Percentiles rank a stretch among this genome's conserved stretches.
Evolutionary conservation across 2,113 vertebrate species (phyloP).

Genomic region (Grus americana): DNA sequence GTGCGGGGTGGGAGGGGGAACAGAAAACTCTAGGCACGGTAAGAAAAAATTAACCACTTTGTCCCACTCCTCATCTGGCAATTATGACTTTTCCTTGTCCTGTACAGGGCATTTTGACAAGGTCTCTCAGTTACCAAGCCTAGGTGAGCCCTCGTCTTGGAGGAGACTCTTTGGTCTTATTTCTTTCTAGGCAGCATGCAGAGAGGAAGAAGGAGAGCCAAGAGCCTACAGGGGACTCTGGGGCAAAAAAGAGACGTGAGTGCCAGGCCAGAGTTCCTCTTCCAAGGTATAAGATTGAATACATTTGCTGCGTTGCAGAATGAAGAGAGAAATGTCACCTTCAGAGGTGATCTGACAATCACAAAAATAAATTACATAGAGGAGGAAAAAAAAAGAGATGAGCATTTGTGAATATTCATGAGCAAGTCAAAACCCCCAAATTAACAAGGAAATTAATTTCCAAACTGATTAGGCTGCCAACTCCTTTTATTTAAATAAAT

Average conservation of each 20-base stretch:
- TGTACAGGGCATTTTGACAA: background rate
- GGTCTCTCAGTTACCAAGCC: background rate
- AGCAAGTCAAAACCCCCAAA: constrained; percentile 62
- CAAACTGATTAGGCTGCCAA: constrained; percentile 69
- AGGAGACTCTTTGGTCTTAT: background rate
- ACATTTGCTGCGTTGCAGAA: constrained; percentile 2
- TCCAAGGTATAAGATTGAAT: background rate
- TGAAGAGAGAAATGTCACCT: constrained; percentile 54
- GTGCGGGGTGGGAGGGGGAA: background rate
- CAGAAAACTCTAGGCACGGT: background rate
- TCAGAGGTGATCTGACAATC: constrained; percentile 68
- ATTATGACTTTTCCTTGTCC: background rate
- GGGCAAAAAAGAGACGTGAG: background rate
- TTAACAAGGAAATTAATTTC: constrained; percentile 73
- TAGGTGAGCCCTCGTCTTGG: background rate
- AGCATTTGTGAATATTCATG: constrained; percentile 67
- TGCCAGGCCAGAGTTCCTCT: background rate
- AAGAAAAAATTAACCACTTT: background rate
- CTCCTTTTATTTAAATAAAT: constrained; percentile 68
- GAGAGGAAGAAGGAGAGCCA: background rate
- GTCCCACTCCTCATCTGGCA: background rate
- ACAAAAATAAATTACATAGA: constrained; percentile 45
- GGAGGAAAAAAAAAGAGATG: background rate
- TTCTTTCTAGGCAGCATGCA: background rate
- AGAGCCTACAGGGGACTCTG: background rate